A percentile compares a stretch with the other conserved stretches of the same genome.
These are phyloP conservation scores for Philereme transversata DNA, from an alignment of 2,888 invertebrate species.

Conservation along the genomic window DNA sequence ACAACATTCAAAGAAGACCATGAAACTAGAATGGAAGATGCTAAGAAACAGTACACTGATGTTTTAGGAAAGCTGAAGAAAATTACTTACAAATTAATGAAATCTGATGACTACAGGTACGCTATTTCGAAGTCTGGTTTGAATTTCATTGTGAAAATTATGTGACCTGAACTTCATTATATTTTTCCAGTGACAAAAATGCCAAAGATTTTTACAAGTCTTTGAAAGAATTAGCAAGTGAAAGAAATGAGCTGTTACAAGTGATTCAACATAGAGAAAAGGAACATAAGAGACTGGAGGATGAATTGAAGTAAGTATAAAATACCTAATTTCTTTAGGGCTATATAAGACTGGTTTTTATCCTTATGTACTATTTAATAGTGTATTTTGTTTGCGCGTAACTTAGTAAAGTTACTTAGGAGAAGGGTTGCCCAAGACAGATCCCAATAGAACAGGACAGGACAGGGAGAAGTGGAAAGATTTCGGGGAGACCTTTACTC, in stretches of 20 bases:
- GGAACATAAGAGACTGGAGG: slow-evolving; percentile 61
- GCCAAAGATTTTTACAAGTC: slow-evolving; percentile 76
- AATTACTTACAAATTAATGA: slow-evolving; percentile 74
- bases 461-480: too few relatives aligned
- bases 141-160: not conserved
- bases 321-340: too few relatives aligned
- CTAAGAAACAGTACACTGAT: slow-evolving; percentile 67
- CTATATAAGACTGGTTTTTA: too few relatives aligned
- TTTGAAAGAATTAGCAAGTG: slow-evolving; percentile 83
- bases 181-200: slow-evolving; percentile 68
- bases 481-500: too few relatives aligned
- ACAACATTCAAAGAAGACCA: slow-evolving; percentile 67
- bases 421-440: too few relatives aligned
- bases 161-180: too few relatives aligned
- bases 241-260: slow-evolving; percentile 86
- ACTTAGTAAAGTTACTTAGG: too few relatives aligned
- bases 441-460: too few relatives aligned
- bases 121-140: not conserved
- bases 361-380: too few relatives aligned
- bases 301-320: slow-evolving; percentile 60
- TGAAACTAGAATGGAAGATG: slow-evolving; percentile 72
- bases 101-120: slow-evolving; percentile 64
- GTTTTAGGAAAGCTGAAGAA: slow-evolving; percentile 73
- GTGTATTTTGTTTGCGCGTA: too few relatives aligned
- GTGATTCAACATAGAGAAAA: slow-evolving; percentile 75